Evolutionary conservation across 1,140 invertebrate species (phyloP).

Genomic region (Cherax quadricarinatus): DNA sequence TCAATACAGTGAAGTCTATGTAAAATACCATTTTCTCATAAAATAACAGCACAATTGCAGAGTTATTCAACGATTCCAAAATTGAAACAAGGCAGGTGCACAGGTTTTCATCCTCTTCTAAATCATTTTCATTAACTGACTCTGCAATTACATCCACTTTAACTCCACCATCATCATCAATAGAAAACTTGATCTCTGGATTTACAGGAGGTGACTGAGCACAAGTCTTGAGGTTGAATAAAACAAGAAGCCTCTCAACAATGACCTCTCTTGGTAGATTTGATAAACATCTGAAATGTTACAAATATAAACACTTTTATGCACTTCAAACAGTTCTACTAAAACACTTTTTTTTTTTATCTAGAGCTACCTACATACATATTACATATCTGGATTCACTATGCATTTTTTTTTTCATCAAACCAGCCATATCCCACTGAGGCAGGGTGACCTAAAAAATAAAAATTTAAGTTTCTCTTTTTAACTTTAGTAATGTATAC

Average conservation of each 20-base stretch:
- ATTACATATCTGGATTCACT: too few species aligned
- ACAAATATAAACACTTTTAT: not conserved
- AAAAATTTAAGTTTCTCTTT: too few species aligned
- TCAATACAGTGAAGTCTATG: slow-evolving; percentile 44
- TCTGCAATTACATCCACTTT: not conserved
- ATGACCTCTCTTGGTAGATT: slow-evolving; percentile 12
- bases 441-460: too few species aligned
- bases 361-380: too few species aligned
- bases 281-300: slow-evolving; percentile 28
- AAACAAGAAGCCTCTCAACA: slow-evolving; percentile 50
- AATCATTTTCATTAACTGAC: not conserved
- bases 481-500: too few species aligned
- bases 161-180: slow-evolving; percentile 60
- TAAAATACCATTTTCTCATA: slow-evolving; percentile 49
- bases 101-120: slow-evolving; percentile 53
- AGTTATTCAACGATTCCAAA: slow-evolving; percentile 44
- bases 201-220: slow-evolving; percentile 33
- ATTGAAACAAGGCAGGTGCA: slow-evolving; percentile 36
- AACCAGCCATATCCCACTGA: too few species aligned
- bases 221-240: slow-evolving; percentile 29
- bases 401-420: too few species aligned
- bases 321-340: too few species aligned
- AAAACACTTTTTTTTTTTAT: too few species aligned
- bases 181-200: slow-evolving; percentile 19
- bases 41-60: slow-evolving; percentile 48